phyloP scores from a whole-genome alignment of 2,113 vertebrate genomes.

The Oreocharis arfaki region DNA sequence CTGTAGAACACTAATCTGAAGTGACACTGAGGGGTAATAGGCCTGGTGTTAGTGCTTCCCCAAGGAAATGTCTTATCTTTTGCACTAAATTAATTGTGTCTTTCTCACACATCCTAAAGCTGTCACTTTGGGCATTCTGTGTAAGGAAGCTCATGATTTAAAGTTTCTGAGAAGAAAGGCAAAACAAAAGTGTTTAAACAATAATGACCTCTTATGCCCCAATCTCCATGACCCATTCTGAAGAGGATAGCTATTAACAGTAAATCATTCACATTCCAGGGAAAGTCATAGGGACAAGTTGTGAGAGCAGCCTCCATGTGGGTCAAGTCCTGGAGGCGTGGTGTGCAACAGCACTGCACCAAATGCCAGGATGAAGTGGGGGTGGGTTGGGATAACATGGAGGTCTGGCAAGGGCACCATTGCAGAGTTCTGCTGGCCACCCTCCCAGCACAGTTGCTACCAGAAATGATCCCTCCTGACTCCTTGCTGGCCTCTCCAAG shows the following conservation, averaged over 20 bases:
- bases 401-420: neutral
- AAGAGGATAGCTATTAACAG: neutral
- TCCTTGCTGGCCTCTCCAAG: neutral
- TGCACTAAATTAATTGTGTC: slow-evolving; percentile 24
- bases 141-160: slow-evolving; percentile 21
- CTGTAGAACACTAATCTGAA: slow-evolving; percentile 21
- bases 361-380: neutral
- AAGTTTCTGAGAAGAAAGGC: slow-evolving; percentile 7
- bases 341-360: neutral
- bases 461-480: neutral
- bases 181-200: slow-evolving; percentile 23
- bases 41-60: slow-evolving; percentile 13
- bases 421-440: neutral
- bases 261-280: neutral
- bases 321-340: neutral
- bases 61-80: slow-evolving; percentile 43
- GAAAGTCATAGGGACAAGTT: fast-evolving
- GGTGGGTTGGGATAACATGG: neutral
- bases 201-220: neutral
- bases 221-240: neutral
- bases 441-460: neutral
- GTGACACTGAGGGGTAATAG: neutral
- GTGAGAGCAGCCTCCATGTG: neutral
- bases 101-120: slow-evolving; percentile 43
- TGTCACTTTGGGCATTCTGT: neutral